These are phyloP conservation scores for Melanogrammus aeglefinus DNA, from an alignment of 2,797 vertebrate genomes.

Conservation along the genomic window DNA sequence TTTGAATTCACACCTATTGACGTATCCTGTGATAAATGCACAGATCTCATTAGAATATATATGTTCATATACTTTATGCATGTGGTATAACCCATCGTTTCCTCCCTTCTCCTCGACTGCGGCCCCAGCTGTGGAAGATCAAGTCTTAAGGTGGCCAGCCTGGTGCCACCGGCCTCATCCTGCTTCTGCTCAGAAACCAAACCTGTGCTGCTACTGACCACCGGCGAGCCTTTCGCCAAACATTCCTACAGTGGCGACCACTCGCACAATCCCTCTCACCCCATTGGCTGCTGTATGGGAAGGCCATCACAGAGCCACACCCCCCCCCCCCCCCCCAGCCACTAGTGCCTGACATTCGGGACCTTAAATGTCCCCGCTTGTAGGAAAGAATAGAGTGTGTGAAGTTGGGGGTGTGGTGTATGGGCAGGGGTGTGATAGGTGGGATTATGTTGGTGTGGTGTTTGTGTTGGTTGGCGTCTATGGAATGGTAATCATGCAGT, in stretches of 20 bases:
- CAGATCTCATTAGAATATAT: not conserved
- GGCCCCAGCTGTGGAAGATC: conserved; percentile 92
- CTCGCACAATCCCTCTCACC: conserved; percentile 42
- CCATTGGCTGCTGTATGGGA: conserved; percentile 27
- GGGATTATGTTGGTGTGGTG: not conserved
- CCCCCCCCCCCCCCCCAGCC: conserved; percentile 14
- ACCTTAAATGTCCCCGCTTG: conserved; percentile 40
- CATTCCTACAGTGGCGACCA: conserved; percentile 14
- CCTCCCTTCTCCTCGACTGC: conserved; percentile 14
- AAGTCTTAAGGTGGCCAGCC: conserved; percentile 79
- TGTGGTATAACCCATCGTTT: not conserved
- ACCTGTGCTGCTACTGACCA: conserved; percentile 24
- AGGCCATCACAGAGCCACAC: not conserved
- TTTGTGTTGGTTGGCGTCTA: not conserved
- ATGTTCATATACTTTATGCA: not conserved
- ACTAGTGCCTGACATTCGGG: conserved; percentile 43
- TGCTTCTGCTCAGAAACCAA: conserved; percentile 20
- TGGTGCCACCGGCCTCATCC: conserved; percentile 29
- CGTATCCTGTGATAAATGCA: not conserved
- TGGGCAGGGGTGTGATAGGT: not conserved
- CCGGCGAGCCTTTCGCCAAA: conserved; percentile 42
- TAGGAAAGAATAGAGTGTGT: not conserved
- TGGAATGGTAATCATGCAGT: conserved; percentile 18
- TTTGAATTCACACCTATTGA: not conserved
- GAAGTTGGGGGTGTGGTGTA: not conserved